Evolutionary conservation across 1,140 invertebrate genomes (phyloP), one percentile per base, ranked within the genome.

Genomic region (Tetramorium simillimum): DNA sequence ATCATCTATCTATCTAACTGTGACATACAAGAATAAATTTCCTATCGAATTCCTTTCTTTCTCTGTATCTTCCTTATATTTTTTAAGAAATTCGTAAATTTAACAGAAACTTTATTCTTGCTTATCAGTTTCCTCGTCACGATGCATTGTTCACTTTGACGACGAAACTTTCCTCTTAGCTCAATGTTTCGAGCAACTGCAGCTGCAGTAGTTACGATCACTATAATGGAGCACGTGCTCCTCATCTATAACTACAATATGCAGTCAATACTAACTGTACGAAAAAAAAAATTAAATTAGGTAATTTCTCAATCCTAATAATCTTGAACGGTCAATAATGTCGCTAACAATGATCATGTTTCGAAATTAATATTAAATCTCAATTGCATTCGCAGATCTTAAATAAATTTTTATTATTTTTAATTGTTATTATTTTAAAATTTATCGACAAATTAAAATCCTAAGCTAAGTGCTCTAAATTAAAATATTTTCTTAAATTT

Each of bases 161-260:
- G 56, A 77, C 40, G 21, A 56, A 81, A 81, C 78, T 81, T 81
- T 70, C 63, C 78, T 81, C 16, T 81, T 70, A 81, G 51, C 5
- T 4, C 49, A 16, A 53, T 49, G 43, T 51, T 70, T 58, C 63
- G 10, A 70, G 63, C n/a, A 81, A 43, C 51, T 75, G 33, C 10
- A 56, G 37, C 33, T 24, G 5, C 40, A 21, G 21, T 46, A 70
- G 63, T 70, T 69, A 49, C 49, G 4, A 6, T 21, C 37, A 28
- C 21, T 49, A 56, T 56, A 70, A 56, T 10, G 46, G 10, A 56
- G 21, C 77, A 58, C 37, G 37, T 70, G 28, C 24, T 33, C 6
- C 40, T 43, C 40, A 33, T 24, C n/a, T 60, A 78, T 24, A 51
- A 63, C 58, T 65, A 37, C n/a, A n/a, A n/a, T 58, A 9, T 37